phyloP scores from a whole-genome alignment of 2,113 vertebrate genomes.

The Cyanistes caeruleus region DNA sequence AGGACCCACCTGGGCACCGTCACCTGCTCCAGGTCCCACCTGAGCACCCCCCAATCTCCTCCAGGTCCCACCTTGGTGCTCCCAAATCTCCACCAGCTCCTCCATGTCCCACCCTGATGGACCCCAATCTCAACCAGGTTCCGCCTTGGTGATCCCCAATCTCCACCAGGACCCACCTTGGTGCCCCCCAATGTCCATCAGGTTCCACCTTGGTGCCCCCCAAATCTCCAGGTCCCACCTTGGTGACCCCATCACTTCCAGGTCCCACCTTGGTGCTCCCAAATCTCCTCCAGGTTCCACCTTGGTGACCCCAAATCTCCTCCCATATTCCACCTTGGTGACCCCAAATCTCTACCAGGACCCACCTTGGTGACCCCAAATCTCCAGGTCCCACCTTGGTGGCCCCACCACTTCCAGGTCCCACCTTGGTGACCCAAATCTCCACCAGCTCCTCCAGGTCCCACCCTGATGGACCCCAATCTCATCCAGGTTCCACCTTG shows the following conservation, averaged over 20 bases:
- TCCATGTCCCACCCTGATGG: background rate
- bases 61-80: no score
- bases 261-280: background rate
- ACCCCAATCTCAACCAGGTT: background rate
- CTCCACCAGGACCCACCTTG: no score
- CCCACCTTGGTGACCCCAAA: no score
- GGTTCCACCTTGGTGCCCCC: no score
- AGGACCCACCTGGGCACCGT: background rate
- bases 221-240: background rate
- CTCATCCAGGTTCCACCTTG: background rate
- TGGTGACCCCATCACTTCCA: no score
- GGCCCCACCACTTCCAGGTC: no score
- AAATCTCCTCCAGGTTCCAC: background rate
- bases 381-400: no score
- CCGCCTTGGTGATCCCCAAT: background rate
- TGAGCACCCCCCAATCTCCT: background rate
- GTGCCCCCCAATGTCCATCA: no score
- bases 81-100: background rate
- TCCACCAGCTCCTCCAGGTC: background rate
- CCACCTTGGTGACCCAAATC: background rate
- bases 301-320: background rate
- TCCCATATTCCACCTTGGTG: no score
- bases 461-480: background rate
- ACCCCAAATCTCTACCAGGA: background rate
- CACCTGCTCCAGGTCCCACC: no score